Percentiles rank a stretch among this genome's conserved stretches.
These are phyloP conservation scores for Xyliphius kryptos DNA, from an alignment of 2,113 vertebrate genomes.

Conservation along the genomic window DNA sequence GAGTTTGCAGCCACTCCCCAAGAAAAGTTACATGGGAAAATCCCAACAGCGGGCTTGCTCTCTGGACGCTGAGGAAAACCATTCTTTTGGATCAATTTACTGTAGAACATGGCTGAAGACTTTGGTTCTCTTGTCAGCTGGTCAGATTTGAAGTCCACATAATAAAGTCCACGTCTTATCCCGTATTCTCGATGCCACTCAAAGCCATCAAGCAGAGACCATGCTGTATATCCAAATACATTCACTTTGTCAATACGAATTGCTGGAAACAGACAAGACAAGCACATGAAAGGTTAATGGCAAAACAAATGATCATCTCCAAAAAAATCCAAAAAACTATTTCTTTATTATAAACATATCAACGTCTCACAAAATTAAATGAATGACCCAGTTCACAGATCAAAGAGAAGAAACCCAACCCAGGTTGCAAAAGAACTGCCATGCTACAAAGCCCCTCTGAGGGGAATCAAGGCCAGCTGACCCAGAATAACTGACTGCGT, in stretches of 20 bases:
- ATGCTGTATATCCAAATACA: conserved; percentile 90
- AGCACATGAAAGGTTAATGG: too few species aligned
- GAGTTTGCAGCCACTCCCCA: conserved; percentile 89
- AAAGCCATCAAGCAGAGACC: conserved; percentile 93
- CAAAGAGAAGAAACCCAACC: too few species aligned
- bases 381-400: too few species aligned
- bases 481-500: too few species aligned
- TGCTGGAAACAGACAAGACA: too few species aligned
- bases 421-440: too few species aligned
- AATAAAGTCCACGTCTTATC: conserved; percentile 86
- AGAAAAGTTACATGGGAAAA: conserved; percentile 84
- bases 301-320: too few species aligned
- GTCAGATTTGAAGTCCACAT: conserved; percentile 83
- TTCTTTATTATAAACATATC: too few species aligned
- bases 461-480: too few species aligned
- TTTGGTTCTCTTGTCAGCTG: conserved; percentile 85
- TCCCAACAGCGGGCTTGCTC: conserved; percentile 72
- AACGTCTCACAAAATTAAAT: too few species aligned
- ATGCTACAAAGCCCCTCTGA: too few species aligned
- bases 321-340: too few species aligned
- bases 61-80: conserved; percentile 86
- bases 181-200: conserved; percentile 89
- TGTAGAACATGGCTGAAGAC: conserved; percentile 89
- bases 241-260: conserved; percentile 77
- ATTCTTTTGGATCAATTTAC: conserved; percentile 83